A percentile compares a stretch with the other conserved stretches of the same genome.
Evolutionary conservation across 2,888 invertebrate species (phyloP).

Genomic region (Cheiracanthium punctorium): DNA sequence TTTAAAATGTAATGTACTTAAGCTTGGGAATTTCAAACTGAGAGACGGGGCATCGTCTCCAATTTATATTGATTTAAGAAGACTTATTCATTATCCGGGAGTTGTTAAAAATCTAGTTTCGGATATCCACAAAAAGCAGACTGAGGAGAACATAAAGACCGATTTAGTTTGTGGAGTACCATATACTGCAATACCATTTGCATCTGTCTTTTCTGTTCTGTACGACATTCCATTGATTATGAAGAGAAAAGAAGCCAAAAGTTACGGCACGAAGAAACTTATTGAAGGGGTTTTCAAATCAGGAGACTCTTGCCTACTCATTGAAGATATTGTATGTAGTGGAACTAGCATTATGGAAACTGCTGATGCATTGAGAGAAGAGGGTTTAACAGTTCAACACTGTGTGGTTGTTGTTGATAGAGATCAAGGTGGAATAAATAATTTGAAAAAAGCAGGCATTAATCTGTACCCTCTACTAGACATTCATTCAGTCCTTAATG

Average conservation of each 20-base stretch:
- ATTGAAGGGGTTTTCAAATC: conserved; percentile 88
- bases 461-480: conserved; percentile 79
- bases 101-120: conserved; percentile 84
- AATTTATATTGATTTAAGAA: conserved; percentile 95
- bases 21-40: conserved; percentile 93
- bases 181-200: conserved; percentile 96
- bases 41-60: conserved; percentile 95
- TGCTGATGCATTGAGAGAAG: conserved; percentile 80
- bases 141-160: conserved; percentile 74
- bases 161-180: conserved; percentile 95
- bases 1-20: conserved; percentile 81
- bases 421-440: conserved; percentile 90
- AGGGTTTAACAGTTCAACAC: conserved; percentile 81
- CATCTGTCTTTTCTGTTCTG: conserved; percentile 87
- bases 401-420: conserved; percentile 92
- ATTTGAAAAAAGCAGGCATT: conserved; percentile 83
- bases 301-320: conserved; percentile 88
- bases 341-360: conserved; percentile 96
- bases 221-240: conserved; percentile 90
- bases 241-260: conserved; percentile 93
- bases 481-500: conserved; percentile 14
- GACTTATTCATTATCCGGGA: conserved; percentile 91
- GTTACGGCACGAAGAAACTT: conserved; percentile 95
- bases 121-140: conserved; percentile 77
- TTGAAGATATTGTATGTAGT: conserved; percentile 92